Evolutionary conservation across 2,888 invertebrate genomes (phyloP).

Genomic region (Luperina testacea): DNA sequence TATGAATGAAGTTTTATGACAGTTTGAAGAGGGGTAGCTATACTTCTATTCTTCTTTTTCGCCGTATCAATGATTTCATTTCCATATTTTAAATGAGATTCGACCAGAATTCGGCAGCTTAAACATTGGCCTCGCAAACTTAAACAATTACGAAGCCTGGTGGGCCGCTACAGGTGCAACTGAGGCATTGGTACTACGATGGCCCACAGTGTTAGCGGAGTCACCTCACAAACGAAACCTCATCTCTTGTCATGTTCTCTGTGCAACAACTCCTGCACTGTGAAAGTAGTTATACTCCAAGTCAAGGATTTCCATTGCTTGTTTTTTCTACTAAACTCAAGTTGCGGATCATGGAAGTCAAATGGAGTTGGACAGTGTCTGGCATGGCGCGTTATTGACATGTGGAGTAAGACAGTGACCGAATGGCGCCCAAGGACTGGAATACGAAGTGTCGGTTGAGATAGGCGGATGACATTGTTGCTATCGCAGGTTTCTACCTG

Average conservation of each 20-base stretch:
- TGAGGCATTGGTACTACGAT: not conserved
- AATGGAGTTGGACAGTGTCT: not conserved
- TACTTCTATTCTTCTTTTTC: not conserved
- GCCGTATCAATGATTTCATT: not conserved
- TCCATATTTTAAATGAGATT: not conserved
- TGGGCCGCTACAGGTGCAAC: not conserved
- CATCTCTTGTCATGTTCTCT: not conserved
- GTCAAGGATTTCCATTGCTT: not conserved
- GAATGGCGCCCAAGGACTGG: not conserved
- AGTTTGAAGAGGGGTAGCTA: not conserved
- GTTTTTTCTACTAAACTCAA: not conserved
- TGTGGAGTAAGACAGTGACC: not conserved
- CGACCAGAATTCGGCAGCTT: not conserved
- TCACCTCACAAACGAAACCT: not conserved
- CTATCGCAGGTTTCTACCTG: too few species aligned
- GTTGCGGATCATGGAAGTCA: not conserved
- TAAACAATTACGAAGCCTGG: not conserved
- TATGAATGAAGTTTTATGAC: conserved; percentile 8
- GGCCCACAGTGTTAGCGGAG: not conserved
- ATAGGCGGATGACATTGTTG: not conserved
- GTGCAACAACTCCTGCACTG: not conserved
- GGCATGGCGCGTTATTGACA: not conserved
- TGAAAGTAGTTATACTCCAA: not conserved
- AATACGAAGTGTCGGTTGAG: not conserved
- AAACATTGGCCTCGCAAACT: not conserved